Base-by-base conservation (phyloP, 2,888 invertebrate species). In the Cheilosia pagana region DNA sequence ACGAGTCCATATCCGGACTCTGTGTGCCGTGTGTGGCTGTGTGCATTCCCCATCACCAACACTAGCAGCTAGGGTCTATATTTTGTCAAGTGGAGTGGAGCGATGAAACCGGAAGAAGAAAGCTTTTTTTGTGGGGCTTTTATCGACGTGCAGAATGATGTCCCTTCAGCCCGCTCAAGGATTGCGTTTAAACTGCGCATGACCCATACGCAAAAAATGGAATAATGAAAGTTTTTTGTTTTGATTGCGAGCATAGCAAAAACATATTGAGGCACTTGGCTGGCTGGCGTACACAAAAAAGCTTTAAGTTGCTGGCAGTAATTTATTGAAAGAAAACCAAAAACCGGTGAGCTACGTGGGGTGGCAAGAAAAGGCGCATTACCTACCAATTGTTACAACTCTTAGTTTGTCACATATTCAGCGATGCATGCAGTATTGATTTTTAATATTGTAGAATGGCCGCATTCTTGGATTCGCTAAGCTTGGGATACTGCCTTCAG, bases 211-310 rank as follows among this genome's bases (percentile, higher is more conserved):
- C 59, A 57, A 85, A 76, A 81, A 85, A 85, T 81, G 71, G 81
- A 81, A 85, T 65, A 85, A 81, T 41, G 43, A 76, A 81, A 85
- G 81, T 75, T 85, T 85, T 78, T 85, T 85, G 85, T 85, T 85
- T 76, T 85, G 85, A 79, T 85, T 81, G 55, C 81, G 67, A 75
- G 45, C 28, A 28, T 67, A 71, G 50, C 53, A 75, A 81, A 75
- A 65, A 55, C 85, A 85, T 71, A 85, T 62, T 71, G 85, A 19
- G 31, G 35, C 75, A 67, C 81, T 81, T 50, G 23, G n/a, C n/a
- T n/a, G n/a, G n/a, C n/a, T n/a, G n/a, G 28, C 16, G 45, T 28
- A 60, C 31, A 25, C 48, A 65, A 48, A 65, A 65, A 76, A 65
- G 59, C 63, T 76, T 62, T 43, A 7, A 16, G 28, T 4, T 53